Evolutionary conservation across 1,140 invertebrate species (phyloP).

Genomic region (Zaprionus camerounensis): DNA sequence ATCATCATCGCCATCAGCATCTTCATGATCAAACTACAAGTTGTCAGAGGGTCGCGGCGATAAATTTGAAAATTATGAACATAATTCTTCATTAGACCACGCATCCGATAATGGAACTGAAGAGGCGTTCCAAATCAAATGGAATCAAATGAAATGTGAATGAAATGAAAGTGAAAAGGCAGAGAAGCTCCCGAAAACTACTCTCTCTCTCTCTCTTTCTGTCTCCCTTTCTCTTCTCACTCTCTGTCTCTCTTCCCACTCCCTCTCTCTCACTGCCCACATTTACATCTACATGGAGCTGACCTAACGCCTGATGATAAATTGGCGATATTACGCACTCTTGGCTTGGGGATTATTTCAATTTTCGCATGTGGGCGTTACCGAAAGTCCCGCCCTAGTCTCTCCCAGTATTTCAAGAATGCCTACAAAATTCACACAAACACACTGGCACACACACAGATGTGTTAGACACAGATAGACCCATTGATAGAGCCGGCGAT

Average conservation of each 20-base stretch:
- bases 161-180: conserved; percentile 42
- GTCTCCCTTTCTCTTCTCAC: not conserved
- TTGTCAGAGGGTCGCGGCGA: conserved; percentile 63
- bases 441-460: not conserved
- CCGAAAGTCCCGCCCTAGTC: conserved; percentile 27
- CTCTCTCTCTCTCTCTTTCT: conserved; percentile 48
- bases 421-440: conserved; percentile 53
- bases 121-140: conserved; percentile 35
- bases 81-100: conserved; percentile 80
- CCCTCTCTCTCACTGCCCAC: conserved; percentile 34
- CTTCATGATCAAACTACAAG: conserved; percentile 20
- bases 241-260: conserved; percentile 27
- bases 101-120: conserved; percentile 71
- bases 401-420: conserved; percentile 61
- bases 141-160: not conserved
- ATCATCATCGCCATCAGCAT: conserved; percentile 47
- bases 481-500: conserved; percentile 55
- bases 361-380: conserved; percentile 73
- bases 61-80: conserved; percentile 81
- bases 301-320: conserved; percentile 68
- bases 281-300: conserved; percentile 3
- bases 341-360: conserved; percentile 62
- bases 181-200: conserved; percentile 13
- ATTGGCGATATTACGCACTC: conserved; percentile 75
- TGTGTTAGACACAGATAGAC: conserved; percentile 13